Percentiles rank a stretch among this genome's conserved stretches.
These are phyloP conservation scores for Drosophila ambigua DNA, from an alignment of 1,140 invertebrate genomes.

Conservation along the genomic window DNA sequence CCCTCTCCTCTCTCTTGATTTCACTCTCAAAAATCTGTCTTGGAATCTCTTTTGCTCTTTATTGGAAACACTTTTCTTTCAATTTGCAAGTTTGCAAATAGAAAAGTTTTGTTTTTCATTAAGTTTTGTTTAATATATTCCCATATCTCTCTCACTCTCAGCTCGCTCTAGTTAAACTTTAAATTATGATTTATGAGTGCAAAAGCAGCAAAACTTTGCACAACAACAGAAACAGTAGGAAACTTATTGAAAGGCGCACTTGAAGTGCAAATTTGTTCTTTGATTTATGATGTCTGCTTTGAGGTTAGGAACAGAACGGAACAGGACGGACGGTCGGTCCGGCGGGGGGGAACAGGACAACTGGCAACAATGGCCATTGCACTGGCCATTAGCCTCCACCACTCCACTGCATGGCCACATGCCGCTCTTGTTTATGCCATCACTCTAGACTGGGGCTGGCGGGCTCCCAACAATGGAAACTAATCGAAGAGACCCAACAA, in stretches of 20 bases:
- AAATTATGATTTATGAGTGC: slow-evolving; percentile 65
- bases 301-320: slow-evolving; percentile 47
- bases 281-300: slow-evolving; percentile 77
- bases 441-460: background rate
- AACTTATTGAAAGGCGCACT: slow-evolving; percentile 74
- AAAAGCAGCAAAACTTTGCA: slow-evolving; percentile 30
- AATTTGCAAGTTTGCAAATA: slow-evolving; percentile 20
- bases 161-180: slow-evolving; percentile 26
- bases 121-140: slow-evolving; percentile 30
- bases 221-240: slow-evolving; percentile 26
- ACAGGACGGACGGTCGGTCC: slow-evolving; percentile 11
- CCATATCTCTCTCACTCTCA: background rate
- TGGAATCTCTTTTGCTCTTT: background rate
- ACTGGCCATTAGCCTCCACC: slow-evolving; percentile 12
- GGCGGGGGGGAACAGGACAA: slow-evolving; percentile 6
- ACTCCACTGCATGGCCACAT: background rate
- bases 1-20: background rate
- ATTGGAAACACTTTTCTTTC: slow-evolving; percentile 6
- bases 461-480: slow-evolving; percentile 47
- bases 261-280: slow-evolving; percentile 73
- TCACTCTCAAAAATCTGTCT: background rate
- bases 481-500: slow-evolving; percentile 60
- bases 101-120: slow-evolving; percentile 49
- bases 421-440: slow-evolving; percentile 6
- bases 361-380: slow-evolving; percentile 63